Evolutionary conservation across 1,140 invertebrate genomes (phyloP), one percentile per base, ranked within the genome.

Genomic region (Eumaeus atala): DNA sequence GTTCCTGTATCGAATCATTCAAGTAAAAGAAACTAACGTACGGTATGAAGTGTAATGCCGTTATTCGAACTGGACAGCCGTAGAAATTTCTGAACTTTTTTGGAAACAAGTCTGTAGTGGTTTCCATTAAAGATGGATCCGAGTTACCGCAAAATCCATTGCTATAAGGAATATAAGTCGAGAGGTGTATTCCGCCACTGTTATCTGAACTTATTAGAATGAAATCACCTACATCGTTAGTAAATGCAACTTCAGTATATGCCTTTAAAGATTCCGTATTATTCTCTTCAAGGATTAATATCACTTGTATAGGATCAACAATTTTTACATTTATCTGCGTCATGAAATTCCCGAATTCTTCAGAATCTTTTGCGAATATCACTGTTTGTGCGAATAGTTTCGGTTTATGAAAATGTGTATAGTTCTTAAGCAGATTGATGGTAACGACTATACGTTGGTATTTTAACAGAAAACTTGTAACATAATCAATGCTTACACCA

Each of bases 81-180:
- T 74, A 34, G 49, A 78, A 75, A 53, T 80, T 80, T 10, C 51
- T 48, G 47, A 67, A 80, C 49, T 80, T 83, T 33, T 56, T 59
- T 12, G 63, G 67, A 61, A 75, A 80, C n/a, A 63, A 56, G 4
- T 49, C 51, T 42, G 50, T 49, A 21, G 21, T 34, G 36, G 14
- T 11, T 0, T 59, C 58, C 34, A 74, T 37, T 33, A 42, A 9
- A 10, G 70, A 40, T 9, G 70, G 64, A 0, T 52, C 66, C 9
- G 59, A 61, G 51, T 82, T 62, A 7, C 50, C 66, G 58, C 78
- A 82, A 3, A 16, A 11, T 35, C 61, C 62, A 33, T 64, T 52
- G 4, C 58, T 52, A 37, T 74, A 77, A 1, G 75, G 77, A 38
- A 60, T 66, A 55, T 69, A 78, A 6, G 72, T 78, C 3, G 59